Base-by-base conservation (phyloP, 1,140 invertebrate genomes). In the Camponotus floridanus region DNA sequence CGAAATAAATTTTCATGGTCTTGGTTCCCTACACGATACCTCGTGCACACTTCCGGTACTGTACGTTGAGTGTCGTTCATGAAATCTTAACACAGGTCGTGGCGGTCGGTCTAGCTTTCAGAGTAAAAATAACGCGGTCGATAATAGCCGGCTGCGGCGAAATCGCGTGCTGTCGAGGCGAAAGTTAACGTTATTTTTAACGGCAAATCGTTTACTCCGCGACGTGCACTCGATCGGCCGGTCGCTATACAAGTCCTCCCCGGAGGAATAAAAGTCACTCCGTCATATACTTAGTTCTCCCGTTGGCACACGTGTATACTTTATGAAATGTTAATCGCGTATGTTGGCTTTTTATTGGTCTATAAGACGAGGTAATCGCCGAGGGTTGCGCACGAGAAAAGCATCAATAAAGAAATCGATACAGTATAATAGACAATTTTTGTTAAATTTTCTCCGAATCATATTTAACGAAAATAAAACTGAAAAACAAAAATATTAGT, bases 161-260 rank as follows among this genome's bases (percentile, higher is more conserved):
- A 83, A 74, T 83, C 79, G 79, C 79, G 68, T 83, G 79, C 57
- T 42, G 26, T 33, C 55, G 39, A 36, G 68, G 79, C 79, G 68
- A 61, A 83, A 83, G 79, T 83, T 83, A 74, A 74, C 79, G 71
- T 81, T 83, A 83, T 83, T 83, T 83, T 83, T 83, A 83, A 83
- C 68, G 68, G 79, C 79, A 74, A 74, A 83, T 73, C 79, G 57
- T 61, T 83, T 74, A 83, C 31, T 83, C 11, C 6, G 68, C 67
- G 39, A 61, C 68, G 68, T 74, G 26, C 67, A 33, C 68, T 81
- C 68, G 42, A 36, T 36, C 31, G 51, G 36, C 8, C 39, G 39
- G 42, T 31, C 18, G 26, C 39, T 18, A 26, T 48, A 45, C n/a
- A 26, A 73, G 9, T 5, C 36, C 65, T 15, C 26, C 18, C 39